phyloP scores from a whole-genome alignment of 2,888 invertebrate species.

The Tinea semifulvella region DNA sequence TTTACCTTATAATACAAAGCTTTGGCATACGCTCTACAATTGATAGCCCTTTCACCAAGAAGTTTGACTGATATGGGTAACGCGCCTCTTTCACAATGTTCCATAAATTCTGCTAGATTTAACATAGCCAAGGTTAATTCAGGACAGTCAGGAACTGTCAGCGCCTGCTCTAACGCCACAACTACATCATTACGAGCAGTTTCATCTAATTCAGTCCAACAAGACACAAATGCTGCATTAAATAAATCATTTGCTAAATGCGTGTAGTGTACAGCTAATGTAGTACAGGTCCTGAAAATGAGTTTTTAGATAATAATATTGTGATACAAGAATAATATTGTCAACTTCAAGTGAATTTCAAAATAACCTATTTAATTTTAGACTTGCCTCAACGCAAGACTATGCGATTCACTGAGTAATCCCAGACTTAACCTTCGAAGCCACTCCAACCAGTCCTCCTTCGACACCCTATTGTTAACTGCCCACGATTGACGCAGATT shows the following conservation, averaged over 20 bases:
- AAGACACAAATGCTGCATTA: conserved; percentile 98
- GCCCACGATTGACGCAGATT: conserved; percentile 91
- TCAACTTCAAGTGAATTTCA: neutral
- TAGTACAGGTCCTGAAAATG: conserved; percentile 81
- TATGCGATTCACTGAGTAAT: conserved; percentile 92
- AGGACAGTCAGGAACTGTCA: conserved; percentile 90
- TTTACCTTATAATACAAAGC: conserved; percentile 68
- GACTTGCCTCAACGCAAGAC: conserved; percentile 79
- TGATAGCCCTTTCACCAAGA: conserved; percentile 92
- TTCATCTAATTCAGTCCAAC: conserved; percentile 95
- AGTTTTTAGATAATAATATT: conserved; percentile 6
- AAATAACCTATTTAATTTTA: neutral
- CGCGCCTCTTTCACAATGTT: conserved; percentile 97
- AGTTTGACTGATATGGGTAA: conserved; percentile 88
- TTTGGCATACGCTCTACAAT: conserved; percentile 81
- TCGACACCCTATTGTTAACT: conserved; percentile 86
- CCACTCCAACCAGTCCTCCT: conserved; percentile 99
- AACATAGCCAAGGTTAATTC: conserved; percentile 95
- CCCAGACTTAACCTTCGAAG: conserved; percentile 89
- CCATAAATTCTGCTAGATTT: conserved; percentile 98
- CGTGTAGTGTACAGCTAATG: conserved; percentile 90
- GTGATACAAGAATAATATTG: neutral
- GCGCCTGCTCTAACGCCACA: conserved; percentile 83
- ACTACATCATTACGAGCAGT: conserved; percentile 86
- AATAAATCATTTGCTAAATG: conserved; percentile 94